Conservation (phyloP, 2,113 vertebrate genomes). For the Eclectus roratus region DNA sequence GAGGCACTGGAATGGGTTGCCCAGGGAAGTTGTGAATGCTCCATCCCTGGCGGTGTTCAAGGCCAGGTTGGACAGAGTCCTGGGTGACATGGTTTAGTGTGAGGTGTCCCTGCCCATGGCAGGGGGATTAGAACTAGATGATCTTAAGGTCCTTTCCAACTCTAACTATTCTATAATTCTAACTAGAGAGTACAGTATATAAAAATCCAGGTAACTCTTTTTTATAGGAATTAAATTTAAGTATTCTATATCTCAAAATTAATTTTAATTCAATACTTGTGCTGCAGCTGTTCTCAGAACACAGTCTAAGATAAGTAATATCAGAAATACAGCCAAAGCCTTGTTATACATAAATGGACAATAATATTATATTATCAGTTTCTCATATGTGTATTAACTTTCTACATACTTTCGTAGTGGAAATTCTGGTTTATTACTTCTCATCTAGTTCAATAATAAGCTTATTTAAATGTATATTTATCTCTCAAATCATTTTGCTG, state of each 20-base stretch:
- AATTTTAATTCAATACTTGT: not conserved
- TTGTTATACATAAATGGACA: not conserved
- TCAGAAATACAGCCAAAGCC: not conserved
- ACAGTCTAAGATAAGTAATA: not conserved
- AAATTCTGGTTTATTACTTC: not conserved
- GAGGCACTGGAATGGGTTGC: too few species aligned
- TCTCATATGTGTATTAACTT: not conserved
- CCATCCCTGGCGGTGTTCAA: too few species aligned
- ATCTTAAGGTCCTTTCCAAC: too few species aligned
- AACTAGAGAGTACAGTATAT: not conserved
- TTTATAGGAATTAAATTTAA: constrained; percentile 29
- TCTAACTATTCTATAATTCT: too few species aligned
- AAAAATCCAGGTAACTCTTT: not conserved
- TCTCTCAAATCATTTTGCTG: not conserved
- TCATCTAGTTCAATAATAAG: not conserved
- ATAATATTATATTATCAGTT: not conserved
- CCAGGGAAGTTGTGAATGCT: too few species aligned
- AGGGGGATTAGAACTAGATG: too few species aligned
- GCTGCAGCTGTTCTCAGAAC: not conserved
- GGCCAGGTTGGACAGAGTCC: too few species aligned
- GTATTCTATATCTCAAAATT: not conserved
- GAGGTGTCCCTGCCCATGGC: too few species aligned
- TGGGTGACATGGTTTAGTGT: too few species aligned
- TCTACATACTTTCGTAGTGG: not conserved
- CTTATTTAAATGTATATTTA: not conserved